Conservation (phyloP, 2,113 vertebrate genomes). For the Hippocampus guttulatus region DNA sequence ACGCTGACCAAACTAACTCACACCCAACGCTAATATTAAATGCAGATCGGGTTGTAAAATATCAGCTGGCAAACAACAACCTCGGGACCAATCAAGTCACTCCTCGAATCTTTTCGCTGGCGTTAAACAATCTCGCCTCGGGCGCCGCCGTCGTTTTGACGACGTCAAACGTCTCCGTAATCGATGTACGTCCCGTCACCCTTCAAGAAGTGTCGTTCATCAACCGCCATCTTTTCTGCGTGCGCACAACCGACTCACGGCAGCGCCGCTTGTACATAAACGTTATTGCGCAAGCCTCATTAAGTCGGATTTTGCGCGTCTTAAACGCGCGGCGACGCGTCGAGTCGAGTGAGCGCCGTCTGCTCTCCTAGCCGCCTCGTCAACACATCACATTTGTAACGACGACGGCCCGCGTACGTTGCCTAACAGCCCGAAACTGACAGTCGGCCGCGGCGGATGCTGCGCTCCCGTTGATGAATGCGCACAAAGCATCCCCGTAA, state of each 20-base stretch:
- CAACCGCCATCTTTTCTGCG: too few relatives aligned
- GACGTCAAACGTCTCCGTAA: not conserved
- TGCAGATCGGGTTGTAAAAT: too few relatives aligned
- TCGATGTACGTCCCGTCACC: not conserved
- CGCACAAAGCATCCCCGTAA: slow-evolving; percentile 2
- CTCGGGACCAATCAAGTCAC: too few relatives aligned
- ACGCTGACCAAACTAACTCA: too few relatives aligned
- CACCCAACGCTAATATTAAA: too few relatives aligned
- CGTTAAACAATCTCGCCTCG: too few relatives aligned
- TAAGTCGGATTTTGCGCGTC: not conserved
- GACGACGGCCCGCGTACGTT: not conserved
- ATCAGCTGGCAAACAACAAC: too few relatives aligned
- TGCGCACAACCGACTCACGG: too few relatives aligned
- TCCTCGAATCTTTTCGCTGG: too few relatives aligned
- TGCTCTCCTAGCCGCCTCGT: not conserved
- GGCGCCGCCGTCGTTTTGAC: too few relatives aligned
- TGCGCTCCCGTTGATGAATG: not conserved
- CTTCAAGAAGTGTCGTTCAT: too few relatives aligned
- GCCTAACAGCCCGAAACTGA: not conserved
- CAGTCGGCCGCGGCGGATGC: not conserved
- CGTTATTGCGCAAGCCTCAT: not conserved
- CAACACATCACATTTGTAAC: not conserved
- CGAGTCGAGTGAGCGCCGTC: not conserved
- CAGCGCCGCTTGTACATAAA: too few relatives aligned
- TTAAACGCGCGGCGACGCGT: not conserved